These are phyloP conservation scores for Hybognathus amarus DNA, from an alignment of 2,797 vertebrate genomes.

Conservation along the genomic window DNA sequence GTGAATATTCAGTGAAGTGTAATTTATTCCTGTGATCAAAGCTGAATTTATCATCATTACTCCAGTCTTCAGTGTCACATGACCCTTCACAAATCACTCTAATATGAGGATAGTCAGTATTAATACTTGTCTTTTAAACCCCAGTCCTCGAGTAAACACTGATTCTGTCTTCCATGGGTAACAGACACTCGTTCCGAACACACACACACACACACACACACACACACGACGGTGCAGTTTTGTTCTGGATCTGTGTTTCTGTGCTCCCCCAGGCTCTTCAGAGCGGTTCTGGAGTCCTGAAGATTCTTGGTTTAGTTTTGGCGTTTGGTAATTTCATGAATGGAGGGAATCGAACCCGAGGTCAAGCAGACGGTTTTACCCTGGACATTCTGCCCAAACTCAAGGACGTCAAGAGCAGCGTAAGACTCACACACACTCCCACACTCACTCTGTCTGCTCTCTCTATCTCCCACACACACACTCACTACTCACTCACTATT, in stretches of 20 bases:
- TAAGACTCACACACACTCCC: conserved; percentile 72
- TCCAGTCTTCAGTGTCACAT: too few relatives aligned
- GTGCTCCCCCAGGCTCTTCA: conserved; percentile 78
- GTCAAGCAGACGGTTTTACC: conserved; percentile 94
- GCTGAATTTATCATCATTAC: too few relatives aligned
- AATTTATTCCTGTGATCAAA: too few relatives aligned
- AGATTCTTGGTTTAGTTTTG: conserved; percentile 88
- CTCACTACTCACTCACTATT: too few relatives aligned
- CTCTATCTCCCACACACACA: too few relatives aligned
- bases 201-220: not conserved
- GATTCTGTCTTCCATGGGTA: not conserved
- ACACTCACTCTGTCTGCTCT: too few relatives aligned
- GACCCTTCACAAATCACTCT: too few relatives aligned
- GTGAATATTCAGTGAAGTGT: too few relatives aligned
- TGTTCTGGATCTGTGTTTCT: not conserved
- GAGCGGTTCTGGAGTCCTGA: conserved; percentile 85
- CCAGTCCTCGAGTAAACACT: too few relatives aligned
- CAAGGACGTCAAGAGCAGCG: conserved; percentile 97
- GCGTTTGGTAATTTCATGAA: conserved; percentile 99
- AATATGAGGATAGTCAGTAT: too few relatives aligned
- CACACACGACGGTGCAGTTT: not conserved
- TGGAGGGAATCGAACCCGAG: conserved; percentile 92
- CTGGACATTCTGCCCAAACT: conserved; percentile 96
- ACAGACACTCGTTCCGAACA: not conserved
- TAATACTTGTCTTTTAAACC: too few relatives aligned